Evolutionary conservation across 2,113 vertebrate genomes (phyloP), one percentile per base, ranked within the genome.

Genomic region (Anoura caudifer): DNA sequence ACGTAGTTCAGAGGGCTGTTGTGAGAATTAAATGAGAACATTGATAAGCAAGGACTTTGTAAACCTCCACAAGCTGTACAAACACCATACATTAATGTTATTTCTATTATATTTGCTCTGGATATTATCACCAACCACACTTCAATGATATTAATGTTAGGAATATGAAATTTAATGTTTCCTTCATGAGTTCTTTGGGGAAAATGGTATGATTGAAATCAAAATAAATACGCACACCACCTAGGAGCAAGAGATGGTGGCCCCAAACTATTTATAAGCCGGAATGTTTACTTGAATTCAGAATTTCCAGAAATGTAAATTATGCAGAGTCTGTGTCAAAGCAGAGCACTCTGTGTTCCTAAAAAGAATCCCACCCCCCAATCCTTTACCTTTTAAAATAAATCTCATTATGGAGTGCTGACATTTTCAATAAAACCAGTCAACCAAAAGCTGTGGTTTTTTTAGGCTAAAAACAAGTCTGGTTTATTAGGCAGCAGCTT

Each of bases 381-480:
- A 96, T 94, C 95, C 82, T 97, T 97, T 97, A 97, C 97, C 96
- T 98, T 98, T 97, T 95, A 97, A 97, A 97, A 98, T 94, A 97
- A 96, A 97, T 96, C 97, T 97, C 97, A 96, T 97, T 97, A 96
- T 97, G 94, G 96, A 97, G 97, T 88, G 95, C 95, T 97, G 94
- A 97, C 97, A 97, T 97, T 97, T 97, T 97, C 96, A 96, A 91
- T 93, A 95, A 96, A 97, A 94, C 85, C 92, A 93, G 97, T 96
- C 86, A 97, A 95, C 96, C 88, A 75, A 95, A 94, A 90, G 85
- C 86, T 95, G 92, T n/a, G 63, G 54, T 47, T 83, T 94, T 95
- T 94, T 89, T 43, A 96, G 90, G 97, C 87, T 96, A 67, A 94
- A 95, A 96, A 67, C 95, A 97, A 95, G 87, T 90, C 87, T 97